Evolutionary conservation across 2,797 vertebrate genomes (phyloP), one percentile per base, ranked within the genome.

Genomic region (Kryptolebias ocellatus): DNA sequence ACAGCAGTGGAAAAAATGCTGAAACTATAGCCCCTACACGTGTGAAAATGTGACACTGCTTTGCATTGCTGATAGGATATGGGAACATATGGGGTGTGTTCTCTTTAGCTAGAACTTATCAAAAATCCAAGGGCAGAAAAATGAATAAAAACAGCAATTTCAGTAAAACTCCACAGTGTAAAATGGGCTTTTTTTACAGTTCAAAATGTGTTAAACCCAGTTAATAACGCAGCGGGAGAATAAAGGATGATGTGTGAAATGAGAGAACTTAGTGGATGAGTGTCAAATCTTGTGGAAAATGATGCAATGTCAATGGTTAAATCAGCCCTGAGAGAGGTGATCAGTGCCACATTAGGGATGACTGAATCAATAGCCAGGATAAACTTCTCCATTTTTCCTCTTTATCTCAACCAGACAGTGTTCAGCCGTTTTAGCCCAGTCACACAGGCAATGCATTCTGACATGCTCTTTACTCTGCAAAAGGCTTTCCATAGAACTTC

Each of bases 271-370:
- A 18, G 54, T 53, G 31, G 51, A 14, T 2, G 47, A 53, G 28
- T 47, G 18, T 10, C 58, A 53, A 64, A 59, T 80, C 70, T 60
- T 1, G 20, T 58, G 7, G 44, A 10, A 45, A 53, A 60, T 64
- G 72, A 67, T 56, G 72, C 57, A 70, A 46, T 8, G 50, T 72
- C 67, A 64, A 60, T 73, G 74, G 46, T n/a, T 60, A 51, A 74
- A 72, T 54, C 66, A 50, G 62, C 53, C 70, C 62, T 70, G 49
- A 24, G 74, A 53, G 60, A 53, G 62, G 17, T 70, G 63, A 63
- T 68, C 70, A 75, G 57, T 9, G 0, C 28, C 27, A 52, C 28
- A 46, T 20, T 47, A 73, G 67, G 15, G 60, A 47, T 31, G 11
- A 17, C n/a, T 42, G 44, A 47, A 37, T 31, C 17, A 53, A 54